phyloP scores from a whole-genome alignment of 2,888 invertebrate species.

The Globia sparganii region DNA sequence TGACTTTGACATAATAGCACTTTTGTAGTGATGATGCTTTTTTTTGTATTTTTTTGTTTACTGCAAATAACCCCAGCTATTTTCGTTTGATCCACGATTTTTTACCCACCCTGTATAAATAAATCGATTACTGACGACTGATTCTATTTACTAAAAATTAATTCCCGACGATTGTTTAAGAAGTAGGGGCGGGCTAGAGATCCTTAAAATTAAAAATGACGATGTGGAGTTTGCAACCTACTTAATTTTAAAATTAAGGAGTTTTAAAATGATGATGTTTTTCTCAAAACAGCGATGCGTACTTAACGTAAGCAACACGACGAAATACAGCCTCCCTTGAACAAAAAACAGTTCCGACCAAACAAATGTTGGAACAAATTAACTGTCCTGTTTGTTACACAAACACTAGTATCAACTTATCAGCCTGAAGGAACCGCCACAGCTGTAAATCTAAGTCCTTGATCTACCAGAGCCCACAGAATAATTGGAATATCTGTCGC shows the following conservation, averaged over 20 bases:
- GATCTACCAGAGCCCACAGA: slow-evolving; percentile 21
- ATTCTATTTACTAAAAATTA: not conserved
- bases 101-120: too few relatives aligned
- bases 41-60: too few relatives aligned
- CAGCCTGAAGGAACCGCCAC: slow-evolving; percentile 24
- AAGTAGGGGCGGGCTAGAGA: not conserved
- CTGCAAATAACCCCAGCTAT: too few relatives aligned
- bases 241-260: not conserved
- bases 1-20: too few relatives aligned
- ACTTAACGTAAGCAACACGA: not conserved
- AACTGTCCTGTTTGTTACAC: slow-evolving; percentile 7
- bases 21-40: too few relatives aligned
- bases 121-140: not conserved
- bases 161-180: not conserved
- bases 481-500: slow-evolving; percentile 59
- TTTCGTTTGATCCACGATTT: too few relatives aligned
- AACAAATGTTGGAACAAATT: not conserved
- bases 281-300: not conserved
- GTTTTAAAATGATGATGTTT: too few relatives aligned
- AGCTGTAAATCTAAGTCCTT: slow-evolving; percentile 22
- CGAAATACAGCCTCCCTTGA: not conserved
- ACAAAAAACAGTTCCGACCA: not conserved
- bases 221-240: not conserved
- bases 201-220: not conserved
- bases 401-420: slow-evolving; percentile 17